phyloP scores from a whole-genome alignment of 2,797 vertebrate species.

The Ambastaia sidthimunki region DNA sequence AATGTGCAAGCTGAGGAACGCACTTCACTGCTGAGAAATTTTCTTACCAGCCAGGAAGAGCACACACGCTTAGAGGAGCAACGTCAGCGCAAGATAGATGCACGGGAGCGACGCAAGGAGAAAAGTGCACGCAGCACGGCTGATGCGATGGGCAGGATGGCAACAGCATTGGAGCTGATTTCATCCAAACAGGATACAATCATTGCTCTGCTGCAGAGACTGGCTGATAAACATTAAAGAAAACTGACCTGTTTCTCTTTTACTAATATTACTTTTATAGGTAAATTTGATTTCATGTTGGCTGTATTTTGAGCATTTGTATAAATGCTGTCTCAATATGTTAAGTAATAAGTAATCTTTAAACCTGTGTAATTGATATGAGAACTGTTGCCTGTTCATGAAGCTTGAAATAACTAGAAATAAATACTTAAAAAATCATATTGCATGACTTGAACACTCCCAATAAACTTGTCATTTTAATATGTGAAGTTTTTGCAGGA shows the following conservation, averaged over 20 bases:
- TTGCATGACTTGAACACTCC: slow-evolving; percentile 3
- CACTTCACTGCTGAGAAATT: slow-evolving; percentile 86
- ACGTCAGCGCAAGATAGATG: slow-evolving; percentile 87
- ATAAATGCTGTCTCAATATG: not conserved
- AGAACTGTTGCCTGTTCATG: not conserved
- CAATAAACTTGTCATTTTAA: too few relatives aligned
- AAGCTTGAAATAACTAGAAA: too few relatives aligned
- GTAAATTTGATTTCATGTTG: not conserved
- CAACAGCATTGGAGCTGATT: slow-evolving; percentile 56
- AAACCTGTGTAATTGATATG: not conserved
- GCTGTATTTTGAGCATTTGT: not conserved
- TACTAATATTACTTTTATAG: not conserved
- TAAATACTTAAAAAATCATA: not conserved
- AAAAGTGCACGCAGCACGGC: slow-evolving; percentile 91
- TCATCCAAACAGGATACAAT: slow-evolving; percentile 61
- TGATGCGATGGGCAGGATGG: slow-evolving; percentile 84
- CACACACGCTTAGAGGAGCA: slow-evolving; percentile 88
- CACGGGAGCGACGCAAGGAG: slow-evolving; percentile 91
- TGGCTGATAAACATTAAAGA: slow-evolving; percentile 55
- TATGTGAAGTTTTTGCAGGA: too few relatives aligned
- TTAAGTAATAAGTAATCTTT: not conserved
- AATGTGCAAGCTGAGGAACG: slow-evolving; percentile 87
- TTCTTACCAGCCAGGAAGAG: slow-evolving; percentile 89
- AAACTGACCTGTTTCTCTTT: not conserved
- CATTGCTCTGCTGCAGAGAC: slow-evolving; percentile 60